Evolutionary conservation across 1,140 invertebrate genomes (phyloP), one percentile per base, ranked within the genome.

Genomic region (Uloborus diversus): DNA sequence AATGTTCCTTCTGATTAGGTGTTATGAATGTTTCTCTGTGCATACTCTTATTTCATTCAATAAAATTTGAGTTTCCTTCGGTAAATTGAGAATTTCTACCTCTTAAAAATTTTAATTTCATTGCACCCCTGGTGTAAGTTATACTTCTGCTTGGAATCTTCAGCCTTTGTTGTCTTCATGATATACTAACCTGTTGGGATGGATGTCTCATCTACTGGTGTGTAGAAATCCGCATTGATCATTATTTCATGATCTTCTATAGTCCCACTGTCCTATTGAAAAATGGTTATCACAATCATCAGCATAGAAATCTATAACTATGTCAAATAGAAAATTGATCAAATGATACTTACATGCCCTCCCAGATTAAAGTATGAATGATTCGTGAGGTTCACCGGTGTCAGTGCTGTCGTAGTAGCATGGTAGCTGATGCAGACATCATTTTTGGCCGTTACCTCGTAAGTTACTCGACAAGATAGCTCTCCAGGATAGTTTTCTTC

Each of bases 361-460:
- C 92, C 94, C 35, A 99, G 87, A 87, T 99, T 99, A 85, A 98
- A 98, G 86, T 97, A 98, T 4, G 93, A 90, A 85, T 99, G 96
- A 86, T 97, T 97, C 0, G 95, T 95, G 49, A 98, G 86, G 86
- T 96, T 98, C 0, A 99, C 90, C 2, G 94, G 91, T 0, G 95
- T 97, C 7, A 92, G 88, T 85, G 93, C 93, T 0, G 90, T 92
- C 0, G 92, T 91, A 5, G 89, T 90, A 0, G 94, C 93, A 73
- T 89, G 88, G 86, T 94, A 95, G 23, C 91, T 86, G 4, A 98
- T 89, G 11, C 88, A 85, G 1, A 98, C 87, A 76, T 90, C 89
- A 82, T 94, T 92, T 56, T 94, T 90, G 20, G 90, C 87, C 3
- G 89, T 92, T 1, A 98, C 86, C 78, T 90, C 88, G 84, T 94